phyloP scores from a whole-genome alignment of 2,888 invertebrate species.

The Melinopterus prodromus region DNA sequence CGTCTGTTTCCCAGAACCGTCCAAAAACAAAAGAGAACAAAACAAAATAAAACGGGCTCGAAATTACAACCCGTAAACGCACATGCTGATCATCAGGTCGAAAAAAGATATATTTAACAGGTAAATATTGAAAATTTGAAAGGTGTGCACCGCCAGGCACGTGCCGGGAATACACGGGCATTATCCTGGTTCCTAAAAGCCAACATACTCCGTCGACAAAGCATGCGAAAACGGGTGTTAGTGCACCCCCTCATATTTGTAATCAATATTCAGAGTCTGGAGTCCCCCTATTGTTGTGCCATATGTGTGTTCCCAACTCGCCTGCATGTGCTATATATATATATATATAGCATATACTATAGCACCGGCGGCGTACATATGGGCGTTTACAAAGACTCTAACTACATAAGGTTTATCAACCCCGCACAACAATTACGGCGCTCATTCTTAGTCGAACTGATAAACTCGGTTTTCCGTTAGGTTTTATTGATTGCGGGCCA shows the following conservation, averaged over 20 bases:
- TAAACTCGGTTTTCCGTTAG: conserved; percentile 22
- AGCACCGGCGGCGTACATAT: not conserved
- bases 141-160: conserved; percentile 7
- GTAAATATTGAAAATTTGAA: conserved; percentile 18
- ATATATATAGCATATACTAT: not conserved
- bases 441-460: conserved; percentile 8
- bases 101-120: not conserved
- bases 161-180: not conserved
- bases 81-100: too few species aligned
- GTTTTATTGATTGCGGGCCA: conserved; percentile 18
- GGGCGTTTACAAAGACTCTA: not conserved
- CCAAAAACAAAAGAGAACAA: not conserved
- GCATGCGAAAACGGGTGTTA: conserved; percentile 37
- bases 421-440: conserved; percentile 9
- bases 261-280: conserved; percentile 41
- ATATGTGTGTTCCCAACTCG: conserved; percentile 38
- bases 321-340: conserved; percentile 38
- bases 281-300: conserved; percentile 44
- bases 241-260: conserved; percentile 42
- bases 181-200: conserved; percentile 10
- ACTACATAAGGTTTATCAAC: conserved; percentile 14
- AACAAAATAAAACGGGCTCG: not conserved
- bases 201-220: conserved; percentile 19
- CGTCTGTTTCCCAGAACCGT: not conserved
- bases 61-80: not conserved